Evolutionary conservation across 2,113 vertebrate species (phyloP).

Genomic region (Catharus minimus): DNA sequence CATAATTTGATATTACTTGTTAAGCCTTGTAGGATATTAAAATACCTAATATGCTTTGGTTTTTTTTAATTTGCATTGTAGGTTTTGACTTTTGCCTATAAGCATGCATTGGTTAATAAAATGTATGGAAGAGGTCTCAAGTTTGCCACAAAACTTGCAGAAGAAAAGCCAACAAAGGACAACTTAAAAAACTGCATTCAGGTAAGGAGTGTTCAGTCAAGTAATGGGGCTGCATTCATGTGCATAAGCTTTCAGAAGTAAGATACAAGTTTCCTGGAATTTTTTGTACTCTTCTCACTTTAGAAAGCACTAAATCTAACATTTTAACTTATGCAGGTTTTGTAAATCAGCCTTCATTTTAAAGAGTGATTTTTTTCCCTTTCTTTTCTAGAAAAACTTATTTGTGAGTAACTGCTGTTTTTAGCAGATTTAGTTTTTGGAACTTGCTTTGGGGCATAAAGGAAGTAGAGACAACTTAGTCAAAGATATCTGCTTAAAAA

Average conservation of each 20-base stretch:
- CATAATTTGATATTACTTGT: not conserved
- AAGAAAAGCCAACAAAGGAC: slow-evolving; percentile 96
- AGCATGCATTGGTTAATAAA: slow-evolving; percentile 93
- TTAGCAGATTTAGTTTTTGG: not conserved
- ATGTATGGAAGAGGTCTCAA: slow-evolving; percentile 95
- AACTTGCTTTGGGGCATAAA: not conserved
- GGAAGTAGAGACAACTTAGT: not conserved
- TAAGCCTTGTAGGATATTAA: not conserved
- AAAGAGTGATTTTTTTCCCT: not conserved
- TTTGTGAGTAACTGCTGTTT: not conserved
- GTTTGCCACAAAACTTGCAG: slow-evolving; percentile 91
- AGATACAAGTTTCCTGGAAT: not conserved
- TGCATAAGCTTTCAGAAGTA: not conserved
- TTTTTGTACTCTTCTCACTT: not conserved
- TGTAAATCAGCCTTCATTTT: not conserved
- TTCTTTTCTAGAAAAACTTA: not conserved
- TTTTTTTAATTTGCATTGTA: slow-evolving; percentile 43
- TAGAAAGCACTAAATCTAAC: not conserved
- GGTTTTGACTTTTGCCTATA: slow-evolving; percentile 96
- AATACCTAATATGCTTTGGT: not conserved
- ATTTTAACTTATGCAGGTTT: not conserved
- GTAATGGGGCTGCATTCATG: rapidly evolving
- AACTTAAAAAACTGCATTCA: slow-evolving; percentile 97
- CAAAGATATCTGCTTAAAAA: not conserved
- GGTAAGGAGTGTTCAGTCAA: slow-evolving; percentile 69